Conservation (phyloP, 2,113 vertebrate species). For the Gnathonemus echidnorhynchus region DNA sequence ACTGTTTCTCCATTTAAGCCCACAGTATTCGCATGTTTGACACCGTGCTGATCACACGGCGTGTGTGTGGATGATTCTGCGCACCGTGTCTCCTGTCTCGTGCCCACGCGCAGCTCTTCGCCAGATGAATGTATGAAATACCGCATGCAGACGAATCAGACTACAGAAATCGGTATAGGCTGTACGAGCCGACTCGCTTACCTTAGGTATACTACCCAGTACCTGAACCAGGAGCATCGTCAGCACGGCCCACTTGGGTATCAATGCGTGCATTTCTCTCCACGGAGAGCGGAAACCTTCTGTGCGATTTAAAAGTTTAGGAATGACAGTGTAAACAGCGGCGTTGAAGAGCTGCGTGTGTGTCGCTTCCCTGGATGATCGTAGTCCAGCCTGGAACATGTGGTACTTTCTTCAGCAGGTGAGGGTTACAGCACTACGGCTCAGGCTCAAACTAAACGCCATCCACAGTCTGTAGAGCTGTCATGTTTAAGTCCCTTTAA, state of each 20-base stretch:
- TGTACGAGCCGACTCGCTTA: slow-evolving; percentile 37
- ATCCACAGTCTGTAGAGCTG: not conserved
- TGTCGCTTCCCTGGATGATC: not conserved
- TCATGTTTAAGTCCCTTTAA: not conserved
- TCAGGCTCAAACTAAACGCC: not conserved
- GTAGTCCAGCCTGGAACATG: not conserved
- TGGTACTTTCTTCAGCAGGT: not conserved
- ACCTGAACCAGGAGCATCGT: slow-evolving; percentile 48
- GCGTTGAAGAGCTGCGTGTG: not conserved
- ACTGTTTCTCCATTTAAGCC: slow-evolving; percentile 32
- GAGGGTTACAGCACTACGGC: not conserved
- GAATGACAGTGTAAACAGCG: not conserved
- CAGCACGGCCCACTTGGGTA: slow-evolving; percentile 43
- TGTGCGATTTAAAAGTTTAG: not conserved
- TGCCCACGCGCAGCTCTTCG: not conserved
- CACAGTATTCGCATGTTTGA: slow-evolving; percentile 14
- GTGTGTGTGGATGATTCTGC: not conserved
- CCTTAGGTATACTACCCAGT: slow-evolving; percentile 38
- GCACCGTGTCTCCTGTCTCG: not conserved
- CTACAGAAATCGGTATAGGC: not conserved
- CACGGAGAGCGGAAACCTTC: not conserved
- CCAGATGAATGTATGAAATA: not conserved
- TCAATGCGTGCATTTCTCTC: slow-evolving; percentile 51
- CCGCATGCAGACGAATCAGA: not conserved
- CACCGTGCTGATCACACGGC: not conserved